Base-by-base conservation (phyloP, 2,797 vertebrate genomes). In the Neoniphon sammara region DNA sequence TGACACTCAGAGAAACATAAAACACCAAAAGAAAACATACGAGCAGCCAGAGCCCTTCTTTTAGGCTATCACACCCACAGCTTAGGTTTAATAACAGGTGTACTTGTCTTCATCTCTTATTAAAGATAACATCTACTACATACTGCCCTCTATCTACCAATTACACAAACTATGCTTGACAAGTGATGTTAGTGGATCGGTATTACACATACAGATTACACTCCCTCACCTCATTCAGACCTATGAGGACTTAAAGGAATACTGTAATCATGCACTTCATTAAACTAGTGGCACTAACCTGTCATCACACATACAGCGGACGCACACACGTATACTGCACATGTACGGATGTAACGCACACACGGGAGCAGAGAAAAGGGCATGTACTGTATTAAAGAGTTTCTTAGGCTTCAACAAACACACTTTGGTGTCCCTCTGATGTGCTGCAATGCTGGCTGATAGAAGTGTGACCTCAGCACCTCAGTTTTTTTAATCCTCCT, bases 191-290 rank as follows among this genome's bases (percentile, higher is more conserved):
- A 34, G 50, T 52, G 52, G 59, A 62, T 70, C 39, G 71, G 74
- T 36, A 56, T 73, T 66, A 71, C 73, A 83, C 56, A 83, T 76
- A 81, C 70, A 66, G 61, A 87, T 87, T 68, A 81, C 74, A 64
- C 46, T 6, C 66, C 66, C n/a, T 80, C 65, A 61, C 42, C 68
- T 80, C 70, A 79, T 46, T 86, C 56, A 76, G 73, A 62, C 76
- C 36, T 21, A 18, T 1, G 49, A 72, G 53, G 80, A 88, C 85
- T 84, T 72, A 84, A 52, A 78, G 75, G 75, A 77, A 75, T 65
- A 82, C 27, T 77, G 55, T 55, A 70, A 67, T 66, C 53, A 58
- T 66, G 23, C 36, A 34, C 31, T 5, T 78, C 60, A 70, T 77
- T 81, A 83, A 70, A 65, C 15, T 73, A 56, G 27, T 25, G 21